These are phyloP conservation scores for Petrolisthes cinctipes DNA, from an alignment of 2,888 invertebrate species.

Conservation along the genomic window DNA sequence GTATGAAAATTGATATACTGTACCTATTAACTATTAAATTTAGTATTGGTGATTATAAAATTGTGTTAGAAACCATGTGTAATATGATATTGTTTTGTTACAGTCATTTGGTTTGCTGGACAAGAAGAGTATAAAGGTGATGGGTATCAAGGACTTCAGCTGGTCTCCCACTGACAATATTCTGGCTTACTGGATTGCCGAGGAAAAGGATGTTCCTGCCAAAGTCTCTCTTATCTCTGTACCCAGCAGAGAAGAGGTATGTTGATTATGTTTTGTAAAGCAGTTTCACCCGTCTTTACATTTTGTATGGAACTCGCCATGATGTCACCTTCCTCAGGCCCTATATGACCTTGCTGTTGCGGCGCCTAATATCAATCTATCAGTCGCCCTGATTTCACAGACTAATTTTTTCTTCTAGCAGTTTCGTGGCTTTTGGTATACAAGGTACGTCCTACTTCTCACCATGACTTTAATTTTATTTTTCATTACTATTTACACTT, in stretches of 20 bases:
- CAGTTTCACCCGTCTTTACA: too few species aligned
- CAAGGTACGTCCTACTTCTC: too few species aligned
- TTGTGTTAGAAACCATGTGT: not conserved
- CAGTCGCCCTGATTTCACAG: too few species aligned
- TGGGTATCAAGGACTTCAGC: conserved; percentile 91
- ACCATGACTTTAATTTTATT: too few species aligned
- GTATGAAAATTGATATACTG: too few species aligned
- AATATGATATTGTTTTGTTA: conserved; percentile 66
- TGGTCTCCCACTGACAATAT: conserved; percentile 98
- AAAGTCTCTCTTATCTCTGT: conserved; percentile 92
- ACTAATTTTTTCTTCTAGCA: too few species aligned
- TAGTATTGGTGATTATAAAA: not conserved
- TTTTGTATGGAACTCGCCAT: too few species aligned
- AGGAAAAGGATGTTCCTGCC: conserved; percentile 96
- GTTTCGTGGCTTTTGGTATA: too few species aligned
- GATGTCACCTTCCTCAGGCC: too few species aligned
- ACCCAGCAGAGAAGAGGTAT: conserved; percentile 72
- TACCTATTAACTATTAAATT: not conserved
- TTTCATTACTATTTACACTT: too few species aligned
- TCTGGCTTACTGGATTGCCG: conserved; percentile 98
- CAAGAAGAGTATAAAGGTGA: conserved; percentile 89
- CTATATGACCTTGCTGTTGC: too few species aligned
- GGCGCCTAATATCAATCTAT: too few species aligned
- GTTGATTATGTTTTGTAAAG: not conserved
- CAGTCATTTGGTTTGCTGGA: conserved; percentile 92